These are phyloP conservation scores for Lasioglossum pauxillum DNA, from an alignment of 2,888 invertebrate species.

Conservation along the genomic window DNA sequence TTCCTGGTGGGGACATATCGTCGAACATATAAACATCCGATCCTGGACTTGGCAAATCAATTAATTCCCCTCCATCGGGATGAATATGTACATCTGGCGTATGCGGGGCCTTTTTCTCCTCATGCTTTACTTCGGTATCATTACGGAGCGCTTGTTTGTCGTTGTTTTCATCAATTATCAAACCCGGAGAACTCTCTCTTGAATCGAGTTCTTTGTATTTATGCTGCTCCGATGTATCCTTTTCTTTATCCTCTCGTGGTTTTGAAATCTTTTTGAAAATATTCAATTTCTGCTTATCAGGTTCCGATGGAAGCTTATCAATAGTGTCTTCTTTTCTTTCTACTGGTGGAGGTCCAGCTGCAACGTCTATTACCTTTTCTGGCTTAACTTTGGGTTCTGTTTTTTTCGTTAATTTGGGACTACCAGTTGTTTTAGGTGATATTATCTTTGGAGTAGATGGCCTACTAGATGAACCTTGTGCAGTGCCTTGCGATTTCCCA, in stretches of 20 bases:
- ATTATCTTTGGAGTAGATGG: conserved; percentile 75
- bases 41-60: conserved; percentile 80
- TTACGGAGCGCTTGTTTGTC: conserved; percentile 68
- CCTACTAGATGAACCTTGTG: conserved; percentile 80
- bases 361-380: conserved; percentile 74
- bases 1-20: conserved; percentile 86
- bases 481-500: conserved; percentile 80
- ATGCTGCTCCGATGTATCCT: conserved; percentile 82
- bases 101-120: conserved; percentile 82
- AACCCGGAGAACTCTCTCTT: conserved; percentile 83
- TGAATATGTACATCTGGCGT: conserved; percentile 78
- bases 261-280: conserved; percentile 94
- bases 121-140: conserved; percentile 71
- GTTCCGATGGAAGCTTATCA: conserved; percentile 90
- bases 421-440: conserved; percentile 69
- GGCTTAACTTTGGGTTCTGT: conserved; percentile 74
- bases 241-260: conserved; percentile 87
- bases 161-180: conserved; percentile 84
- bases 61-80: conserved; percentile 64
- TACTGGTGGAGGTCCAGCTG: conserved; percentile 69
- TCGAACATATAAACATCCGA: conserved; percentile 84
- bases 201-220: conserved; percentile 83
- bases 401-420: conserved; percentile 76
- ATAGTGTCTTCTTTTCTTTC: conserved; percentile 86
- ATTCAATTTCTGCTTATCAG: conserved; percentile 93